Evolutionary conservation across 1,140 invertebrate species (phyloP).

Genomic region (Phocides pigmalion): DNA sequence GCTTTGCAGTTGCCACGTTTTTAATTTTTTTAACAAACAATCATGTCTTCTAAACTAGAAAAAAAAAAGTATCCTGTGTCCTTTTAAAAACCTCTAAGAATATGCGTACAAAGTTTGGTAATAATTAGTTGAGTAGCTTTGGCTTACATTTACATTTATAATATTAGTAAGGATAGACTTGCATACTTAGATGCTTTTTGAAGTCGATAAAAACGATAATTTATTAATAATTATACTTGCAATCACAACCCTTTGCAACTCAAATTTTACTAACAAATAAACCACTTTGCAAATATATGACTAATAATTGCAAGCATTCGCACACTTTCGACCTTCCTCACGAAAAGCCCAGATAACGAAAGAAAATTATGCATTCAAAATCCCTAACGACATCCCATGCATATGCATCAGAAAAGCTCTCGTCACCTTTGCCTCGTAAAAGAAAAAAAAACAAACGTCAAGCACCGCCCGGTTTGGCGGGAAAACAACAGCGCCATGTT

Average conservation of each 20-base stretch:
- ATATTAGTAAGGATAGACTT: too few species aligned
- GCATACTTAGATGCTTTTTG: too few species aligned
- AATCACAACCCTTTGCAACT: neutral
- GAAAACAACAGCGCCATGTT: slow-evolving; percentile 36
- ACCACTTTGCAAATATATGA: neutral
- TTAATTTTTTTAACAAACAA: too few species aligned
- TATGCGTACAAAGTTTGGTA: too few species aligned
- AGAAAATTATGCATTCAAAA: slow-evolving; percentile 28
- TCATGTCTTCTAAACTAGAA: too few species aligned
- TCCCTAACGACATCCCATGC: slow-evolving; percentile 18
- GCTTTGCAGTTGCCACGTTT: too few species aligned
- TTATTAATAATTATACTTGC: neutral
- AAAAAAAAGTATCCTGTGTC: too few species aligned
- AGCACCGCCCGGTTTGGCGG: slow-evolving; percentile 30
- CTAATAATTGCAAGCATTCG: too few species aligned
- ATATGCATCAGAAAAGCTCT: slow-evolving; percentile 9
- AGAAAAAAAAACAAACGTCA: slow-evolving; percentile 23
- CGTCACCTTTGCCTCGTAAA: slow-evolving; percentile 11
- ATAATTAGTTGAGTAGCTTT: too few species aligned
- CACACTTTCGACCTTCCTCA: neutral
- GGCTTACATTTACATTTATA: too few species aligned
- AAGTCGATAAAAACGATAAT: slow-evolving; percentile 21
- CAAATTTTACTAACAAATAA: slow-evolving; percentile 9
- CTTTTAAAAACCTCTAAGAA: too few species aligned
- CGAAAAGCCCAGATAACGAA: slow-evolving; percentile 2